Conservation (phyloP, 2,888 invertebrate species). For the Tineola bisselliella region DNA sequence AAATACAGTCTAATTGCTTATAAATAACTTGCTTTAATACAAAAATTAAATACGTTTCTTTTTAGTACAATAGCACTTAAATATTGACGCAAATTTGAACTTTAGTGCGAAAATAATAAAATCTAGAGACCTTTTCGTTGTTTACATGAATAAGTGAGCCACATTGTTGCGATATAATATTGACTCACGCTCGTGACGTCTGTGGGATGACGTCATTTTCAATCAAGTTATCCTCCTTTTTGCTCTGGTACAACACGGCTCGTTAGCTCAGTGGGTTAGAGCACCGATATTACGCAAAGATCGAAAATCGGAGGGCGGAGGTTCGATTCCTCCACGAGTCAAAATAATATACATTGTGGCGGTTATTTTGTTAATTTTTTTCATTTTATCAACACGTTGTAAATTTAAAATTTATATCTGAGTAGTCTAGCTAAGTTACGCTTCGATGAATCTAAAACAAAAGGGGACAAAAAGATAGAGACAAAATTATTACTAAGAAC, state of each 20-base stretch:
- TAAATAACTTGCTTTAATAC: not conserved
- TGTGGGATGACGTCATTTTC: not conserved
- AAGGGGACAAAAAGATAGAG: too few relatives aligned
- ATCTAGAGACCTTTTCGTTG: too few relatives aligned
- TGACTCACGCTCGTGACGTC: slow-evolving; percentile 23
- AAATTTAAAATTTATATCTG: too few relatives aligned
- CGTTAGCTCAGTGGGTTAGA: slow-evolving; percentile 31
- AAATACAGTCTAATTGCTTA: not conserved
- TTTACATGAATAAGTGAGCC: too few relatives aligned
- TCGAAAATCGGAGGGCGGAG: slow-evolving; percentile 6
- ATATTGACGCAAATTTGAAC: too few relatives aligned
- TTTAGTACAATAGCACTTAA: not conserved
- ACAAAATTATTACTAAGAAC: too few relatives aligned
- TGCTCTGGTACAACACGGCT: slow-evolving; percentile 16
- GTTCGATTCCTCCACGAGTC: slow-evolving; percentile 26
- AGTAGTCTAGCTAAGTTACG: too few relatives aligned
- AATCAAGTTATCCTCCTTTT: not conserved
- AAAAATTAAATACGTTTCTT: not conserved
- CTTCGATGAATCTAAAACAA: too few relatives aligned
- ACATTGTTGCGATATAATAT: not conserved
- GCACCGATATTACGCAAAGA: slow-evolving; percentile 25
- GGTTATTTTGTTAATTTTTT: slow-evolving; percentile 7
- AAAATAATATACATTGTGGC: too few relatives aligned
- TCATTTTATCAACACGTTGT: too few relatives aligned
- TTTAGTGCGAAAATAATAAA: too few relatives aligned